Evolutionary conservation across 2,888 invertebrate genomes (phyloP), one percentile per base, ranked within the genome.

Genomic region (Ormia ochracea): DNA sequence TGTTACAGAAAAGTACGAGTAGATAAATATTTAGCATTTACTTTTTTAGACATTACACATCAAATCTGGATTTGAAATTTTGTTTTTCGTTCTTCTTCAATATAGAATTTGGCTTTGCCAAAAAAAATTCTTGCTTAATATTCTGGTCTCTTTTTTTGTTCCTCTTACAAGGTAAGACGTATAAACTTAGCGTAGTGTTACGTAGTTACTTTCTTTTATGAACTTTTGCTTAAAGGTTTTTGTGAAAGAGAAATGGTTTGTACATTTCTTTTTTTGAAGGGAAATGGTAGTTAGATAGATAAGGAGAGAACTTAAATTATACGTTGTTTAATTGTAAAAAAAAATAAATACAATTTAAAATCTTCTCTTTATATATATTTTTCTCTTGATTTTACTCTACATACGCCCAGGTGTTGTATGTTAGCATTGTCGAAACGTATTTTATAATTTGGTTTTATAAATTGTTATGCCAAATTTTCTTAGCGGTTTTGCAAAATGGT

Each of bases 151-250:
- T 41, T 52, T 41, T 52, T n/a, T 54, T 36, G 52, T 63, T 68
- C n/a, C n/a, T n/a, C 19, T 43, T 31, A 58, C 61, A 66, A 43
- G 41, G 56, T 31, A 48, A 63, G 76, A 63, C 66, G 80, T 76
- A 80, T 68, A 76, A 76, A 80, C 76, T 80, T 80, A 80, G 76
- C 80, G 80, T 80, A 80, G 80, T 80, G 68, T 73, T 80, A 80
- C 80, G 76, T 80, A 80, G 70, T 45, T 63, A 41, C 23, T 26
- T 21, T 17, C 41, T 72, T 52, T 21, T 9, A 38, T 38, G 12
- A 43, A 43, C 31, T 65, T 50, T 45, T 28, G 23, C 48, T 58
- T 38, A 38, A 4, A 41, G 17, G 17, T 1, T 52, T 50, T 36
- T 21, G 36, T 50, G 43, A 50, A 63, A 56, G 56, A 50, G 33